phyloP scores from a whole-genome alignment of 2,113 vertebrate species.

The Thunnus maccoyii region DNA sequence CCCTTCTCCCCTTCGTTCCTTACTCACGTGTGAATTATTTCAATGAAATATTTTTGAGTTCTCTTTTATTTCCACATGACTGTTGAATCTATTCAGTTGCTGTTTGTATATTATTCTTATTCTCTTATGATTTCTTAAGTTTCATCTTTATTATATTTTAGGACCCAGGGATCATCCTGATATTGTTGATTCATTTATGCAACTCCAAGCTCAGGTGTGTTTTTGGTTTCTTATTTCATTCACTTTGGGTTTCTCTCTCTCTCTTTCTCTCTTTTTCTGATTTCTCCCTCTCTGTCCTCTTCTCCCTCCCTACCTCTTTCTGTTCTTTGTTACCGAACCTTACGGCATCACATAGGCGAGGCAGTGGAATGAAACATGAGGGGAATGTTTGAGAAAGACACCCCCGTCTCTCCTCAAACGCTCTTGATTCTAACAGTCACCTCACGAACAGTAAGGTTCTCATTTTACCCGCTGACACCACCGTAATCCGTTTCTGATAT shows the following conservation, averaged over 20 bases:
- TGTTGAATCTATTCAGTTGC: conserved; percentile 99
- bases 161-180: conserved; percentile 99
- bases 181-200: conserved; percentile 99
- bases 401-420: conserved; percentile 68
- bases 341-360: conserved; percentile 69
- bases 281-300: conserved; percentile 72
- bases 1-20: conserved; percentile 87
- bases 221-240: conserved; percentile 99
- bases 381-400: conserved; percentile 71
- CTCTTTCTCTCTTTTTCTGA: conserved; percentile 78
- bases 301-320: conserved; percentile 60
- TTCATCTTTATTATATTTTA: conserved; percentile 99
- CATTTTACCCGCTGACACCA: background rate
- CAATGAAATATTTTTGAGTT: conserved; percentile 86
- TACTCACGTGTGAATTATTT: conserved; percentile 90
- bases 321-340: conserved; percentile 73
- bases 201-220: conserved; percentile 99
- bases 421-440: conserved; percentile 72
- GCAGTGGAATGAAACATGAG: conserved; percentile 77
- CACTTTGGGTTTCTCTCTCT: conserved; percentile 96
- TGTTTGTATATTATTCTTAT: conserved; percentile 98
- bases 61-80: conserved; percentile 96
- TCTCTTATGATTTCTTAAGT: conserved; percentile 98
- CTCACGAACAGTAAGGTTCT: conserved; percentile 21
- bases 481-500: background rate